phyloP scores from a whole-genome alignment of 2,888 invertebrate species.

The Sthenelais limicola region DNA sequence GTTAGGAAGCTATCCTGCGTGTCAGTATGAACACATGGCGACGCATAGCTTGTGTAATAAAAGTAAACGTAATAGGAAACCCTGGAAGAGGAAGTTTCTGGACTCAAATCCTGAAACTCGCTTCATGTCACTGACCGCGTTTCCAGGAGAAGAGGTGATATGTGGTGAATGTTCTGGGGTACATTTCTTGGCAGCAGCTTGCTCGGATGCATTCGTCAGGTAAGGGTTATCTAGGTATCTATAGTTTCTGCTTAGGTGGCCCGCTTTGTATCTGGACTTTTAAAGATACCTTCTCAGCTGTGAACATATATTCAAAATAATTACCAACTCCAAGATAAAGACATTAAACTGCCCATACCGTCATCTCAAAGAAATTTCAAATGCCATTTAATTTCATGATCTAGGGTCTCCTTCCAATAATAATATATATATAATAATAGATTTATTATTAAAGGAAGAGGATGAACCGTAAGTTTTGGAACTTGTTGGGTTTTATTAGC shows the following conservation, averaged over 20 bases:
- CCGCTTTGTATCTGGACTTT: too few relatives aligned
- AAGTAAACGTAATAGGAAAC: conserved; percentile 38
- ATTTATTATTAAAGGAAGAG: too few relatives aligned
- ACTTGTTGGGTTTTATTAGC: too few relatives aligned
- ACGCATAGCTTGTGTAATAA: conserved; percentile 35
- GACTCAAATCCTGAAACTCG: conserved; percentile 81
- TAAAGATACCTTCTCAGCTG: too few relatives aligned
- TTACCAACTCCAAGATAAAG: too few relatives aligned
- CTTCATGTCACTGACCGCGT: conserved; percentile 78
- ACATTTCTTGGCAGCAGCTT: conserved; percentile 76
- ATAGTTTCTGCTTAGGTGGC: background rate
- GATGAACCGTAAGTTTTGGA: too few relatives aligned
- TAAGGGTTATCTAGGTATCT: conserved; percentile 47
- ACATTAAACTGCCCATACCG: too few relatives aligned
- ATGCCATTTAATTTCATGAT: too few relatives aligned
- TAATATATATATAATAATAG: too few relatives aligned
- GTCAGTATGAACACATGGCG: conserved; percentile 28
- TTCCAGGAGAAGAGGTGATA: conserved; percentile 55
- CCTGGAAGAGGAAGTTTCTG: conserved; percentile 40
- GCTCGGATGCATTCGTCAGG: conserved; percentile 83
- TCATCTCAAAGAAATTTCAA: too few relatives aligned
- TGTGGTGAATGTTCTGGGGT: conserved; percentile 12
- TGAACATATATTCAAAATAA: too few relatives aligned
- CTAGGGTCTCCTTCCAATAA: too few relatives aligned
- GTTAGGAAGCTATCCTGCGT: background rate